Percentiles rank a stretch among this genome's conserved stretches.
These are phyloP conservation scores for Abscondita cerata DNA, from an alignment of 2,888 invertebrate species.

Conservation along the genomic window DNA sequence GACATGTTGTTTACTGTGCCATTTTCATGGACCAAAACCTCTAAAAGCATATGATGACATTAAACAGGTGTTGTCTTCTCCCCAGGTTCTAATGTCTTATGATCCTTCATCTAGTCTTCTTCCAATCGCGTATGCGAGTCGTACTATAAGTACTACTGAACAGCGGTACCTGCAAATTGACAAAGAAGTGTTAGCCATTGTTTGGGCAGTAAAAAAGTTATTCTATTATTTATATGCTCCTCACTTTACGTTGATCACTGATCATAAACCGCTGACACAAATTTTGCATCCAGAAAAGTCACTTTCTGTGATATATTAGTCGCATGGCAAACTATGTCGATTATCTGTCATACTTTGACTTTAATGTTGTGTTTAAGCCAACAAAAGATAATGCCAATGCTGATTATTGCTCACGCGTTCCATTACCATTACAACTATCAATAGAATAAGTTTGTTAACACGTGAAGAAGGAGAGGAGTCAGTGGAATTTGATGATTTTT, in stretches of 20 bases:
- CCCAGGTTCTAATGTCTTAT: neutral
- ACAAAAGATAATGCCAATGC: too few relatives aligned
- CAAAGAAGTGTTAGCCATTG: conserved; percentile 35
- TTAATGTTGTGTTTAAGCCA: too few relatives aligned
- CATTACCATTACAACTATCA: too few relatives aligned
- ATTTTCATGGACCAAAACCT: conserved; percentile 5
- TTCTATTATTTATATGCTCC: conserved; percentile 33
- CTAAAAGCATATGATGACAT: neutral
- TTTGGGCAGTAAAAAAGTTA: conserved; percentile 29
- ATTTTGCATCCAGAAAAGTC: conserved; percentile 37
- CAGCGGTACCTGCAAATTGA: conserved; percentile 36
- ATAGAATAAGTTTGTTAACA: too few relatives aligned
- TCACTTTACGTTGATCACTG: conserved; percentile 34
- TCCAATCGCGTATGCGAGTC: too few relatives aligned
- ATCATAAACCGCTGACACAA: conserved; percentile 35
- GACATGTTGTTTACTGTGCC: conserved; percentile 23
- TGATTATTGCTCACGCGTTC: neutral
- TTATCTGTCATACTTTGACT: neutral
- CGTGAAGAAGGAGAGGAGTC: too few relatives aligned
- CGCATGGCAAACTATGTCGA: conserved; percentile 28
- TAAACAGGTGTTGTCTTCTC: neutral
- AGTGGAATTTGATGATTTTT: too few relatives aligned
- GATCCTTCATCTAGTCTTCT: too few relatives aligned
- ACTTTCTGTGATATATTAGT: conserved; percentile 31
- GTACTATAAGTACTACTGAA: conserved; percentile 29